Percentiles rank a stretch among this genome's conserved stretches.
Evolutionary conservation across 2,113 vertebrate genomes (phyloP).

Genomic region (Australoheros scitulus): DNA sequence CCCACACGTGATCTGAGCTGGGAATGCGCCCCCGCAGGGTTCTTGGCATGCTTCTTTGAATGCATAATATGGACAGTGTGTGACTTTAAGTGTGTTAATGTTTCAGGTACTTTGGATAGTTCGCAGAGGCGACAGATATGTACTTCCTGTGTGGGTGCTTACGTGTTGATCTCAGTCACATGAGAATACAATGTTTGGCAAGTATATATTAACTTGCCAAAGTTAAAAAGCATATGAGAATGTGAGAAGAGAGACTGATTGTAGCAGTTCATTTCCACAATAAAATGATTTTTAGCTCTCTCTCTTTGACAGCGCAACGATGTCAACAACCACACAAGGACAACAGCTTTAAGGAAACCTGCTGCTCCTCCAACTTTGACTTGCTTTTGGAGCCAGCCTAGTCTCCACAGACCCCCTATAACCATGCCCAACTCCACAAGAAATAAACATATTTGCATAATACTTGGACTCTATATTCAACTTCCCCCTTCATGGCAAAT

Average conservation of each 20-base stretch:
- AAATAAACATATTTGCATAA: neutral
- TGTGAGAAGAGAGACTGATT: accelerated
- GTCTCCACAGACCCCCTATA: neutral
- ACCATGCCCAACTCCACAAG: neutral
- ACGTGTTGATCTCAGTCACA: neutral
- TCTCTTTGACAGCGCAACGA: accelerated
- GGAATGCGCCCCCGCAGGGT: constrained; percentile 6
- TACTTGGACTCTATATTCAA: neutral
- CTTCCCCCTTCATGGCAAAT: accelerated
- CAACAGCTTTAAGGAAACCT: neutral
- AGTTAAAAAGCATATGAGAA: neutral
- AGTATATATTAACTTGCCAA: neutral
- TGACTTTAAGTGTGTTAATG: neutral
- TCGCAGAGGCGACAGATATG: neutral
- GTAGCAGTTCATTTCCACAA: neutral
- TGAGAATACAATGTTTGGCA: neutral
- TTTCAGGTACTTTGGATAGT: constrained; percentile 6
- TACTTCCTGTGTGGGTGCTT: neutral
- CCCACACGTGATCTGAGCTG: constrained; percentile 8
- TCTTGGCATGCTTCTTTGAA: neutral
- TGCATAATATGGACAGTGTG: neutral
- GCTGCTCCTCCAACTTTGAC: neutral
- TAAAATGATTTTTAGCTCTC: neutral
- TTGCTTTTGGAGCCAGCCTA: too few relatives aligned
- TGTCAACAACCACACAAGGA: neutral